phyloP scores from a whole-genome alignment of 1,140 invertebrate genomes.

The Thrips palmi region DNA sequence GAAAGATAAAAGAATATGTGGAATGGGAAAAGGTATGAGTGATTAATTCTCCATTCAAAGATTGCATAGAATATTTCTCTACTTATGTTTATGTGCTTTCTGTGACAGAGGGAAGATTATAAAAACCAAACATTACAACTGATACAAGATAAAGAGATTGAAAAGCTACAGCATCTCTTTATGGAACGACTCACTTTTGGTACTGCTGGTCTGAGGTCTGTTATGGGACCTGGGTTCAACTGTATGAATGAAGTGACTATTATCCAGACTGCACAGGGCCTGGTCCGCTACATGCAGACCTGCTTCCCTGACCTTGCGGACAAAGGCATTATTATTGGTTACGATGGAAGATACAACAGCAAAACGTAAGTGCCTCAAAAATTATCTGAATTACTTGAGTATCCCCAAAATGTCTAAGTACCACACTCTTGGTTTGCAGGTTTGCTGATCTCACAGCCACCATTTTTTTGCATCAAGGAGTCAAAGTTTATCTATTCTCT shows the following conservation, averaged over 20 bases:
- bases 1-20: conserved; percentile 40
- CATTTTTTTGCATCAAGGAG: conserved; percentile 57
- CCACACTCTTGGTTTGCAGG: too few species aligned
- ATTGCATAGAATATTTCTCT: conserved; percentile 8
- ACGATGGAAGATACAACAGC: conserved; percentile 89
- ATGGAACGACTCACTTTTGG: conserved; percentile 60
- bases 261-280: conserved; percentile 87
- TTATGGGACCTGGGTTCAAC: conserved; percentile 81
- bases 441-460: conserved; percentile 80
- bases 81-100: conserved; percentile 21
- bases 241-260: conserved; percentile 97
- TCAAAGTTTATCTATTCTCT: conserved; percentile 72
- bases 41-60: conserved; percentile 7
- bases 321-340: conserved; percentile 74
- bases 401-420: conserved; percentile 1
- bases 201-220: conserved; percentile 76
- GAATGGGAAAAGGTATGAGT: conserved; percentile 37
- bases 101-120: conserved; percentile 28
- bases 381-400: conserved; percentile 4
- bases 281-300: conserved; percentile 57
- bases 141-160: conserved; percentile 26
- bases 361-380: conserved; percentile 36
- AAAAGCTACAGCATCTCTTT: conserved; percentile 34
- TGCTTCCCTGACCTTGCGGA: conserved; percentile 26
- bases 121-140: conserved; percentile 32